Evolutionary conservation across 2,113 vertebrate species (phyloP).

Genomic region (Balaenoptera acutorostrata): DNA sequence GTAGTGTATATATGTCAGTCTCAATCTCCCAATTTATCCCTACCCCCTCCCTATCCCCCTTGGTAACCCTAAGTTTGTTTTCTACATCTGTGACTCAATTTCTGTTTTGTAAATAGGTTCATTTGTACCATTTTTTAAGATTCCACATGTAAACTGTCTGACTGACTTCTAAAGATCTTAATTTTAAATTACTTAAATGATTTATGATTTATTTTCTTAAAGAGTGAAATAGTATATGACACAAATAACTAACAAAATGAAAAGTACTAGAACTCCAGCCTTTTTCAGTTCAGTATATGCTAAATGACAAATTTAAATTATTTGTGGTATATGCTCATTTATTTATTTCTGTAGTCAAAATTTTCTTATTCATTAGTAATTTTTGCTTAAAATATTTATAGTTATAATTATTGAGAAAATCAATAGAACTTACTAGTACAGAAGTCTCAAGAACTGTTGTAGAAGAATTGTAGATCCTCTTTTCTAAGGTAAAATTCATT

Average conservation of each 20-base stretch:
- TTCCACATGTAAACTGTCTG: too few species aligned
- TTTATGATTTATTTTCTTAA: constrained; percentile 33
- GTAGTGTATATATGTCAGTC: neutral
- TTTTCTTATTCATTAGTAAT: neutral
- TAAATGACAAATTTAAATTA: constrained; percentile 13
- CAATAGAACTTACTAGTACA: neutral
- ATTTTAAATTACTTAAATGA: constrained; percentile 18
- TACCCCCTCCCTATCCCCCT: too few species aligned
- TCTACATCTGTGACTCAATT: too few species aligned
- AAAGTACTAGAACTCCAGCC: neutral
- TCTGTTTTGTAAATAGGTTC: too few species aligned
- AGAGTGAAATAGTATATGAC: neutral
- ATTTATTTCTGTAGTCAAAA: constrained; percentile 19
- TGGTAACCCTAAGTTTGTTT: too few species aligned
- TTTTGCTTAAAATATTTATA: constrained; percentile 38
- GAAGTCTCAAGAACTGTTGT: neutral
- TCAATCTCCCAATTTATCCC: too few species aligned
- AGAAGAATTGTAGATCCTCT: neutral
- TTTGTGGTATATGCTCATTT: neutral
- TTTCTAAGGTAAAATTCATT: constrained; percentile 23
- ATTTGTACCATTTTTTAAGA: too few species aligned
- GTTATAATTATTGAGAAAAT: constrained; percentile 28
- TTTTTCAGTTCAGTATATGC: neutral
- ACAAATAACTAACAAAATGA: neutral
- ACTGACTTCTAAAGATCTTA: neutral